Evolutionary conservation across 2,888 invertebrate genomes (phyloP).

Genomic region (Encarsia formosa): DNA sequence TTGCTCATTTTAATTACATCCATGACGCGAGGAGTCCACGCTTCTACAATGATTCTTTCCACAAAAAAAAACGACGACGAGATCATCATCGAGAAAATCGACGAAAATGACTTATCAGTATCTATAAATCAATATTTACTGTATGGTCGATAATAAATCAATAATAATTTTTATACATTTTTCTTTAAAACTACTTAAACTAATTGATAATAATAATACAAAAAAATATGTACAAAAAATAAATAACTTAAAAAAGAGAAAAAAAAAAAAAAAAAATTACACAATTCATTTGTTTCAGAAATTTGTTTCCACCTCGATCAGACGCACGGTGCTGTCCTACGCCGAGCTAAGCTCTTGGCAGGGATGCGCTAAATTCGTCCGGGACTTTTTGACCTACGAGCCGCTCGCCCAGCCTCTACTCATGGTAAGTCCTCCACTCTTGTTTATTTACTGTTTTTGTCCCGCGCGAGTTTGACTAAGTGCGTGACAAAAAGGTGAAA

Average conservation of each 20-base stretch:
- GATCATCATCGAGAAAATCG: too few relatives aligned
- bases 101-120: too few relatives aligned
- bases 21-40: too few relatives aligned
- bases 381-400: conserved; percentile 74
- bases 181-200: too few relatives aligned
- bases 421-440: conserved; percentile 59
- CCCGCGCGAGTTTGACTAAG: neutral
- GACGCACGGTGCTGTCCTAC: conserved; percentile 72
- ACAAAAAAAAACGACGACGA: too few relatives aligned
- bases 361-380: conserved; percentile 68
- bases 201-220: neutral
- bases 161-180: too few relatives aligned
- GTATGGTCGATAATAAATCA: too few relatives aligned
- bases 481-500: neutral
- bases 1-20: too few relatives aligned
- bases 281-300: conserved; percentile 57
- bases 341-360: conserved; percentile 68
- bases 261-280: neutral
- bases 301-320: conserved; percentile 81
- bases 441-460: neutral
- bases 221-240: conserved; percentile 4
- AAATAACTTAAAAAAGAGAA: neutral
- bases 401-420: conserved; percentile 55
- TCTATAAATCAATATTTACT: too few relatives aligned
- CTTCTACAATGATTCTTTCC: too few relatives aligned